phyloP scores from a whole-genome alignment of 1,140 invertebrate genomes.

The Hyles vespertilio region DNA sequence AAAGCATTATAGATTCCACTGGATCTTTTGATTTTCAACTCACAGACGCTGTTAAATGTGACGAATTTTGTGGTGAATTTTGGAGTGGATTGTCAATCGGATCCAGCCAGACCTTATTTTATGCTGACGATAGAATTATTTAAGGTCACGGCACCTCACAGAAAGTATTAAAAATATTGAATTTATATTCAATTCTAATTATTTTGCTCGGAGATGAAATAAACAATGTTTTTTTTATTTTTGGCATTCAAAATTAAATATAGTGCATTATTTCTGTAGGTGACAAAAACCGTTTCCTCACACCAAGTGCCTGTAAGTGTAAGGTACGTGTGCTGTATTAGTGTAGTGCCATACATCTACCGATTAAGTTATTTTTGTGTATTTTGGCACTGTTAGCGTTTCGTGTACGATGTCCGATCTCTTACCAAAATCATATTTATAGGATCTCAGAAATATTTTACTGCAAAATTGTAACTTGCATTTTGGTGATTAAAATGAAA shows the following conservation, averaged over 20 bases:
- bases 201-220: too few species aligned
- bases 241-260: neutral
- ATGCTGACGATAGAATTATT: too few species aligned
- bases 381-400: constrained; percentile 24
- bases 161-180: too few species aligned
- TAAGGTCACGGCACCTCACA: too few species aligned
- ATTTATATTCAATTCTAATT: too few species aligned
- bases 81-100: too few species aligned
- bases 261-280: constrained; percentile 1
- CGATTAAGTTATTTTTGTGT: constrained; percentile 22
- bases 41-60: too few species aligned
- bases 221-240: too few species aligned
- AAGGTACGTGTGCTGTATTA: constrained; percentile 30
- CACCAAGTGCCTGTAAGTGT: constrained; percentile 60
- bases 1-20: too few species aligned
- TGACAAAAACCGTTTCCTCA: constrained; percentile 21
- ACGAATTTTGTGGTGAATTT: too few species aligned
- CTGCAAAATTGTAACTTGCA: constrained; percentile 8
- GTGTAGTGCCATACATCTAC: constrained; percentile 46
- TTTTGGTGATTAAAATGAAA: constrained; percentile 6
- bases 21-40: too few species aligned
- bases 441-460: constrained; percentile 27
- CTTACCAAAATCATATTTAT: constrained; percentile 33
- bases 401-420: constrained; percentile 30
- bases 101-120: too few species aligned